phyloP scores from a whole-genome alignment of 2,797 vertebrate genomes.

The Zalophus californianus region DNA sequence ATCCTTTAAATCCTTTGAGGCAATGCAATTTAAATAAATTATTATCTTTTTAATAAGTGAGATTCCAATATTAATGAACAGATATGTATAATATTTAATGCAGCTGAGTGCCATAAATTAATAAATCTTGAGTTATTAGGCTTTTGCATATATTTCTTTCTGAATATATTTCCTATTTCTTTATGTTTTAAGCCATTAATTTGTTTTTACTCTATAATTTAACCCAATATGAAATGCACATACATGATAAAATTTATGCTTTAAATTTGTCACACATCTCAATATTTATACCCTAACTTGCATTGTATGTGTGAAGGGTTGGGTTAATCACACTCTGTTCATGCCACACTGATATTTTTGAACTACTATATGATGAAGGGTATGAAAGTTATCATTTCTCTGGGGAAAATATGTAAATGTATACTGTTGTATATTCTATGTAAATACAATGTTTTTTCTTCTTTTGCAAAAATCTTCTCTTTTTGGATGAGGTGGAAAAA shows the following conservation, averaged over 20 bases:
- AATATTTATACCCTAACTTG: neutral
- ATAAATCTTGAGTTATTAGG: neutral
- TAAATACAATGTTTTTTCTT: neutral
- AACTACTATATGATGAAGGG: neutral
- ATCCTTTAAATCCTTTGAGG: neutral
- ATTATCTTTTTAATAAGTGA: constrained; percentile 11
- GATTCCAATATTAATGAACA: neutral
- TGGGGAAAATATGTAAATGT: neutral
- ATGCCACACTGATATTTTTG: neutral
- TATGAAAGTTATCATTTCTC: neutral
- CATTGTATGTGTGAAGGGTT: neutral
- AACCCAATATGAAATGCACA: neutral
- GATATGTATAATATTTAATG: neutral
- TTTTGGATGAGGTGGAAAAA: neutral
- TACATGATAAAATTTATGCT: neutral
- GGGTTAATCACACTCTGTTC: neutral
- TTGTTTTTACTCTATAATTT: constrained; percentile 1
- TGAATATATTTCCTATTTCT: neutral
- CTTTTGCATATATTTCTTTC: neutral
- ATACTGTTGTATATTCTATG: neutral
- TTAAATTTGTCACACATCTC: neutral
- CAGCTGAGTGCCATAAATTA: neutral
- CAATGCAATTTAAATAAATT: neutral
- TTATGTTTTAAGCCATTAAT: neutral
- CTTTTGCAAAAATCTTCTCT: neutral